Base-by-base conservation (phyloP, 2,113 vertebrate genomes). In the Actenoides lindsayi region DNA sequence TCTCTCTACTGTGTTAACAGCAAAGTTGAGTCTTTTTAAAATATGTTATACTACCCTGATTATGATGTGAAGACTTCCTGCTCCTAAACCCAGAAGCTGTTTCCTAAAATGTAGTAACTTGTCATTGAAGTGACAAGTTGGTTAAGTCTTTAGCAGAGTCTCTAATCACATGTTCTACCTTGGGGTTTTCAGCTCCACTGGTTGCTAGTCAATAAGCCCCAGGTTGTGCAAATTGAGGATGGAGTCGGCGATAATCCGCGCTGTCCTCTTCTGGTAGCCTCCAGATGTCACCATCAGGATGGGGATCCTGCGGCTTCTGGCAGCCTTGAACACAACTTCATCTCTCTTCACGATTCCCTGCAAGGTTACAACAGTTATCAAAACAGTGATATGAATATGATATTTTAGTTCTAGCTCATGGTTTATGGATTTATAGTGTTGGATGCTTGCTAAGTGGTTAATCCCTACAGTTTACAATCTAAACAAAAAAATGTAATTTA, bases 221-320 rank as follows among this genome's bases (percentile, higher is more conserved):
- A 98, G 96, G 82, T 33, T 86, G 30, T 98, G 98, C 94, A 99
- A 62, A 92, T 99, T 99, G n/a, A 99, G 98, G 94, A 99, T 99
- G 92, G 99, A 99, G 98, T 99, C 99, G 0, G 99, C 99, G 21
- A 99, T 99, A 96, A 99, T 99, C 19, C 99, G 98, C 0, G 99
- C 99, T 0, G 99, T 99, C 85, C 98, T 98, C 97, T 99, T 99
- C 98, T 99, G 99, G 97, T 99, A 99, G 16, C 99, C 99, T 0
- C 99, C 99, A 0, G 99, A 99, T 0, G 99, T 99, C 91, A 99
- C 98, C 99, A 99, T 99, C 54, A 99, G 98, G 87, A 99, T 98
- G 11, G 99, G 99, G 44, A 99, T 95, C 6, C 97, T 94, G 15
- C 94, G 98, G 17, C 95, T 95, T 9, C 98, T 96, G 5, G 99